Base-by-base conservation (phyloP, 2,888 invertebrate species). In the Andrena hattorfiana region DNA sequence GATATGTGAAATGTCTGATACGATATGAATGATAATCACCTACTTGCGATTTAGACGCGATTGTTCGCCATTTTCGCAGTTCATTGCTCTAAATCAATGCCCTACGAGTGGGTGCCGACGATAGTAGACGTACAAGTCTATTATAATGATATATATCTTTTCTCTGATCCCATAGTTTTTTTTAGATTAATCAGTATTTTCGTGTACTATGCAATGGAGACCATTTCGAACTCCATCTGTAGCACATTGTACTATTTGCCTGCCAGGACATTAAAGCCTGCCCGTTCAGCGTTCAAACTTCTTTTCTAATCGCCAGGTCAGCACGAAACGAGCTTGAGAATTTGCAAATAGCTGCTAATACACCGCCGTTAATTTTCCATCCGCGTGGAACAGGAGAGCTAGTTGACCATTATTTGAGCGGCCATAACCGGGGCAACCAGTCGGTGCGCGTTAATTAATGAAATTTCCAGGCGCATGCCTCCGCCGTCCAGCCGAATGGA, bases 1-100 rank as follows among this genome's bases (percentile, higher is more conserved):
- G 81, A 81, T 81, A 81, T 79, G 81, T 79, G 68, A 62, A 20
- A 42, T 23, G 64, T 51, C 70, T 48, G 77, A 77, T 70, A 64
- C 26, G 32, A 13, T 13, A 35, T 35, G 42, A 59, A 66, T 59
- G 69, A 79, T 54, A 35, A 16, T 48, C 54, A 67, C 13, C 23
- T 42, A n/a, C 23, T 13, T 1, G 2, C 48, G 7, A 26, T 6
- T 26, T 48, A 16, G 28, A 10, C 13, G 2, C 2, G 2, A 56
- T n/a, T 51, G n/a, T 54, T 51, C 49, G 76, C 28, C 8, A 56
- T 69, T 79, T 76, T 79, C 56, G 64, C 76, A 49, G 56, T 64
- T 69, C 7, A 1, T 26, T 0, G 2, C 13, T 2, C 23, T 3
- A 23, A n/a, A 51, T 69, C n/a, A 28, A 0, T n/a, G n/a, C 13